Percentiles rank a stretch among this genome's conserved stretches.
phyloP scores from a whole-genome alignment of 2,113 vertebrate species.

The Xerus inauris region DNA sequence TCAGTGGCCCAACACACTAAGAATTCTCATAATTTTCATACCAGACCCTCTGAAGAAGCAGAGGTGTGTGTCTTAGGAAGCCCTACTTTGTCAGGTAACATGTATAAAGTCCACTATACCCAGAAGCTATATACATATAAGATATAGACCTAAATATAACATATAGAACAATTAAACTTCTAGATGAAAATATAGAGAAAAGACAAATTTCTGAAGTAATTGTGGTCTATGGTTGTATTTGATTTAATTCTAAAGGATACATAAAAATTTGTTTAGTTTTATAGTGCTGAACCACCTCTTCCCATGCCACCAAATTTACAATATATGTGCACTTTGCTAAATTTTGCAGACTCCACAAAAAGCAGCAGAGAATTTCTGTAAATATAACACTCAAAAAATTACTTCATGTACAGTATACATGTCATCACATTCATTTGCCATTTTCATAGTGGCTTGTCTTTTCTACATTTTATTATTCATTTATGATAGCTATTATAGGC shows the following conservation, averaged over 20 bases:
- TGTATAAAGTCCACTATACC: not conserved
- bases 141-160: not conserved
- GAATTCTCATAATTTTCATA: not conserved
- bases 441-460: constrained; percentile 89
- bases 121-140: not conserved
- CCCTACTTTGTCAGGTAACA: not conserved
- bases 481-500: constrained; percentile 90
- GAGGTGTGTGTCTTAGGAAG: not conserved
- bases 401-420: constrained; percentile 83
- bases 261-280: constrained; percentile 36
- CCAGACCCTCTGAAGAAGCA: not conserved
- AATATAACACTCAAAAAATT: constrained; percentile 87
- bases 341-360: constrained; percentile 80
- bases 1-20: not conserved
- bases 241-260: constrained; percentile 47
- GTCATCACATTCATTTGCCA: constrained; percentile 88
- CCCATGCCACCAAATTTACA: constrained; percentile 67
- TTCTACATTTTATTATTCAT: constrained; percentile 91
- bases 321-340: constrained; percentile 62
- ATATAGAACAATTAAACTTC: not conserved
- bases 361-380: constrained; percentile 85
- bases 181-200: not conserved
- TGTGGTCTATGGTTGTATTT: constrained; percentile 30
- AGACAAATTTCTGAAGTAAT: constrained; percentile 53
- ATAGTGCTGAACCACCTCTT: constrained; percentile 33